Conservation (phyloP, 2,888 invertebrate species). For the Belgica antarctica region DNA sequence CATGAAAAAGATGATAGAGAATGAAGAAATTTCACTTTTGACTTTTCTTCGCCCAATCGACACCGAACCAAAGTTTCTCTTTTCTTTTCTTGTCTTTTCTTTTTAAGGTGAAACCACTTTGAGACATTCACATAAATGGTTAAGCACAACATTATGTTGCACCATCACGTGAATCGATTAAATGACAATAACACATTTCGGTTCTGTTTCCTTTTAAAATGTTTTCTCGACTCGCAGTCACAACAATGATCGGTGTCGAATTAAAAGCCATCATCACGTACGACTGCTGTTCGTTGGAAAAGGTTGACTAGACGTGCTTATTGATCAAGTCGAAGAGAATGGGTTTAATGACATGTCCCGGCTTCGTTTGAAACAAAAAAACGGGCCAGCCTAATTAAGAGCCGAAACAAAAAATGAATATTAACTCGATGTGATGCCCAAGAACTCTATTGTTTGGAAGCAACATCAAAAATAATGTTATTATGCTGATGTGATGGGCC, state of each 20-base stretch:
- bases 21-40: slow-evolving; percentile 27
- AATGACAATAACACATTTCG: slow-evolving; percentile 9
- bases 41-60: slow-evolving; percentile 5
- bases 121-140: background rate
- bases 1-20: slow-evolving; percentile 1
- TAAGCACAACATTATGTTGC: slow-evolving; percentile 14
- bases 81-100: background rate
- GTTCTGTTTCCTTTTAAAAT: background rate
- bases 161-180: background rate
- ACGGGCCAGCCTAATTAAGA: too few species aligned
- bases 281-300: background rate
- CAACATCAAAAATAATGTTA: background rate
- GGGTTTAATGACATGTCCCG: too few species aligned
- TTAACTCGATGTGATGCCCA: background rate
- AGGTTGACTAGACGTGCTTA: too few species aligned
- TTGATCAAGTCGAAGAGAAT: too few species aligned
- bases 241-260: background rate
- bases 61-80: slow-evolving; percentile 9
- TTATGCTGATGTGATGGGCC: slow-evolving; percentile 22
- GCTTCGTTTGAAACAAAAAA: background rate
- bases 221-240: background rate
- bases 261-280: slow-evolving; percentile 28
- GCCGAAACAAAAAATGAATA: too few species aligned
- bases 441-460: background rate
- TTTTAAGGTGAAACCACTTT: slow-evolving; percentile 1